These are phyloP conservation scores for Benitochromis conjunctus DNA, from an alignment of 2,113 vertebrate species.

Conservation along the genomic window DNA sequence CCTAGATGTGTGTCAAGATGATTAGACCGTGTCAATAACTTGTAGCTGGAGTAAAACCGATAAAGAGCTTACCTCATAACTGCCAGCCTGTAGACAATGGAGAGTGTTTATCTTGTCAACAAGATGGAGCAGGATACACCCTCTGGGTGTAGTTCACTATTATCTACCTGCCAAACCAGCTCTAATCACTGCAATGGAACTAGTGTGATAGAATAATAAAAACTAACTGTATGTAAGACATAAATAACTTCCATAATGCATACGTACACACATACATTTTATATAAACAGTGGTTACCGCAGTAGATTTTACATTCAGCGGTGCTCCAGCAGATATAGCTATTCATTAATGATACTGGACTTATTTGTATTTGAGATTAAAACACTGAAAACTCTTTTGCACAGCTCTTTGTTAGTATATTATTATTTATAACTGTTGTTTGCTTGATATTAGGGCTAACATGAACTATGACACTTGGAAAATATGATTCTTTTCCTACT, in stretches of 20 bases:
- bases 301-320: not conserved
- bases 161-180: not conserved
- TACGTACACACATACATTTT: not conserved
- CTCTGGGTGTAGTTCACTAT: not conserved
- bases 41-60: conserved; percentile 43
- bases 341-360: not conserved
- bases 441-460: not conserved
- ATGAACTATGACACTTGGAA: not conserved
- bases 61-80: conserved; percentile 79
- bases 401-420: not conserved
- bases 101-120: conserved; percentile 40
- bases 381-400: not conserved
- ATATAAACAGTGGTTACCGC: not conserved
- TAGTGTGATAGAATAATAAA: not conserved
- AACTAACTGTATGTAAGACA: not conserved
- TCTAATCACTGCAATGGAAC: not conserved
- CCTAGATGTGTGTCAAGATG: conserved; percentile 46
- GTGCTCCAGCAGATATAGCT: not conserved
- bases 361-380: not conserved
- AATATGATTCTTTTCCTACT: not conserved
- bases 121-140: not conserved
- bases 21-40: conserved; percentile 64
- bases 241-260: not conserved
- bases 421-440: not conserved
- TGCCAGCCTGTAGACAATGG: conserved; percentile 34